Conservation (phyloP, 2,113 vertebrate genomes). For the Neogale vison region DNA sequence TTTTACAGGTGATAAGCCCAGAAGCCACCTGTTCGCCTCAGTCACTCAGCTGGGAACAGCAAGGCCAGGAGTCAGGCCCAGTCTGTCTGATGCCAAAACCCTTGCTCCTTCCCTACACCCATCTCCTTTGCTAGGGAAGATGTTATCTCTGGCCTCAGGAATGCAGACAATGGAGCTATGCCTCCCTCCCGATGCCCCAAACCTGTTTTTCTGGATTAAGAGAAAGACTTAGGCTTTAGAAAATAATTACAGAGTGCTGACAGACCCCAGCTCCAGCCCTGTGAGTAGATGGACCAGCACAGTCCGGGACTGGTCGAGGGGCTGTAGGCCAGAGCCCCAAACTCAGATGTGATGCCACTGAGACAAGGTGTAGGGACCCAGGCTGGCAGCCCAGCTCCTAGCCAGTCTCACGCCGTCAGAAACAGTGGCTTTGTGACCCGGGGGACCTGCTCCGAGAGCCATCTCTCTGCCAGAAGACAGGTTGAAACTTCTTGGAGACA, state of each 20-base stretch:
- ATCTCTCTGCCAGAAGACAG: not conserved
- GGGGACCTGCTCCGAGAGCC: not conserved
- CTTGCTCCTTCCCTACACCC: not conserved
- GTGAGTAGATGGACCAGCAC: accelerated
- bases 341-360: not conserved
- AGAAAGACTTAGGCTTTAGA: not conserved
- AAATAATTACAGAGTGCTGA: not conserved
- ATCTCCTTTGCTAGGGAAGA: not conserved
- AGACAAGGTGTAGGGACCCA: not conserved
- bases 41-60: not conserved
- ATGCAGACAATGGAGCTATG: not conserved
- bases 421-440: not conserved
- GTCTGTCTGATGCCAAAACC: not conserved
- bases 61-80: not conserved
- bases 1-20: not conserved
- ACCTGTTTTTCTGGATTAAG: not conserved
- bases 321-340: not conserved
- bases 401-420: not conserved
- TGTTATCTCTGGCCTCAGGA: not conserved
- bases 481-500: not conserved
- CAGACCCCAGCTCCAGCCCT: not conserved
- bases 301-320: not conserved
- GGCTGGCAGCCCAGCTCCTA: not conserved
- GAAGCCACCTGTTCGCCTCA: not conserved
- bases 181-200: not conserved